Conservation (phyloP, 2,113 vertebrate genomes). For the Callorhinus ursinus region DNA sequence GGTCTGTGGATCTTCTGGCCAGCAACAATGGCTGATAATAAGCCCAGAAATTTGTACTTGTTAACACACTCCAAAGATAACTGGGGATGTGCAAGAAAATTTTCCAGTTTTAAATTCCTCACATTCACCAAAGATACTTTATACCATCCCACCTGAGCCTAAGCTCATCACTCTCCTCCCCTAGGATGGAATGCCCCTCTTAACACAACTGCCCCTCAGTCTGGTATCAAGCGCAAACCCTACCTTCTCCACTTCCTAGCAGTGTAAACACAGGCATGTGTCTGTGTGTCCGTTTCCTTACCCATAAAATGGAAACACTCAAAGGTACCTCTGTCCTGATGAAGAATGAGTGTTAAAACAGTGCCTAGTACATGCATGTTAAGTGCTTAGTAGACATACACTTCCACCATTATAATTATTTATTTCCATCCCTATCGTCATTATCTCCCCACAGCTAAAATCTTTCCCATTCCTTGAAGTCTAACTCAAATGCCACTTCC, state of each 20-base stretch:
- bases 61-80: neutral
- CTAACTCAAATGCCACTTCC: slow-evolving; percentile 26
- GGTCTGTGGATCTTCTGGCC: neutral
- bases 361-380: neutral
- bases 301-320: neutral
- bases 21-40: neutral
- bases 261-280: neutral
- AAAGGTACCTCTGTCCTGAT: neutral
- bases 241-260: neutral
- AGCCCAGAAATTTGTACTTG: neutral
- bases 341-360: neutral
- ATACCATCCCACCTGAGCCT: neutral
- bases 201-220: neutral
- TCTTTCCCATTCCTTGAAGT: neutral
- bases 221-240: neutral
- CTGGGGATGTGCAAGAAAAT: neutral
- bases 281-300: neutral
- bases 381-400: neutral
- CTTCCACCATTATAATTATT: neutral
- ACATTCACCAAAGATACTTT: neutral
- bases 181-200: neutral
- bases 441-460: neutral
- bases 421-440: neutral
- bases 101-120: neutral
- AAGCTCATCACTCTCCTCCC: neutral